Conservation (phyloP, 2,113 vertebrate species). For the Fregetta grallaria region DNA sequence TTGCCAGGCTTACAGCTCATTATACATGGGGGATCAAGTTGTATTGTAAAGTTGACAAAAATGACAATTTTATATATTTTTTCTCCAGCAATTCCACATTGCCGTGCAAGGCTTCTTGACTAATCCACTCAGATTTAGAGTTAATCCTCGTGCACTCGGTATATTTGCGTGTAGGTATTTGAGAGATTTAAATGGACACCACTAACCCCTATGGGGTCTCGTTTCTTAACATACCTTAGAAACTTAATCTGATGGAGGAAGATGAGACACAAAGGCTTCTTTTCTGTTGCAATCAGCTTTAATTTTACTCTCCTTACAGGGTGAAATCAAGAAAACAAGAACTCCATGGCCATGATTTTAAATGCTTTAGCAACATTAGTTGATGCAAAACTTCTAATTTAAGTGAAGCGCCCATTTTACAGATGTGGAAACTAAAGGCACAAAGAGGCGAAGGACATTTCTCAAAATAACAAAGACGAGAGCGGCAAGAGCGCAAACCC, state of each 20-base stretch:
- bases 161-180: not conserved
- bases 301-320: not conserved
- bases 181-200: slow-evolving; percentile 53
- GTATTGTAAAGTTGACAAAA: slow-evolving; percentile 21
- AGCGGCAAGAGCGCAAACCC: not conserved
- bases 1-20: slow-evolving; percentile 4
- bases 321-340: slow-evolving; percentile 1
- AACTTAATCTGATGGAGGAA: not conserved
- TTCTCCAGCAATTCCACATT: not conserved
- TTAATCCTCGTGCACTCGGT: slow-evolving; percentile 27
- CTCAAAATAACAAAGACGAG: not conserved
- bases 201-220: not conserved
- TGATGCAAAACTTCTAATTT: not conserved
- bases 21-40: slow-evolving; percentile 11
- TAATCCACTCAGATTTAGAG: slow-evolving; percentile 26
- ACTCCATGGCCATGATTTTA: not conserved
- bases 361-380: not conserved
- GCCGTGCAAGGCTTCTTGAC: not conserved
- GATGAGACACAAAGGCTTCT: slow-evolving; percentile 45
- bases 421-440: not conserved
- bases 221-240: not conserved
- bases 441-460: not conserved
- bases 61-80: not conserved
- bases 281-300: not conserved
- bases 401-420: not conserved